Evolutionary conservation across 2,113 vertebrate species (phyloP).

Genomic region (Arizona elegans): DNA sequence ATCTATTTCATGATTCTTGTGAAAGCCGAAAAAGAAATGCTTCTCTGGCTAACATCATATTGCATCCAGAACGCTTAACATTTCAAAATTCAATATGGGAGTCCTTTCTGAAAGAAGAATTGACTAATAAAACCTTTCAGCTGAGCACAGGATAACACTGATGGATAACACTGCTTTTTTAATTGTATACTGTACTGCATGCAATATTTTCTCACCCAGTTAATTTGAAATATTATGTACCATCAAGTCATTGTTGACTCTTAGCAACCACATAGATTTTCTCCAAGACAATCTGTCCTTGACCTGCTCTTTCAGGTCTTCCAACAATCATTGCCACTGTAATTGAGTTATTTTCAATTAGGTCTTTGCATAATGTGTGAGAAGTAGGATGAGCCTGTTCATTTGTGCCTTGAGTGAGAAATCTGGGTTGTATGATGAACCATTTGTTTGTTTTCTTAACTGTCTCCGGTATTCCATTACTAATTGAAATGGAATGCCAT

Average conservation of each 20-base stretch:
- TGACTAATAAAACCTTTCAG: not conserved
- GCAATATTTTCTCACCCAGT: not conserved
- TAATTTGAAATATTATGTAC: not conserved
- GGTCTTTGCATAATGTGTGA: too few species aligned
- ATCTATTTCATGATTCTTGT: not conserved
- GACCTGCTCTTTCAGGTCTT: not conserved
- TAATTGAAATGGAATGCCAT: not conserved
- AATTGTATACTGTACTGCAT: not conserved
- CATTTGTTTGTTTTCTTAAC: not conserved
- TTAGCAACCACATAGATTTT: not conserved
- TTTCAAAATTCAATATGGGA: not conserved
- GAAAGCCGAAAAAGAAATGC: not conserved
- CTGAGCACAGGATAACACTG: not conserved
- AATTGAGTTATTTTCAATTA: not conserved
- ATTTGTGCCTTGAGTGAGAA: not conserved
- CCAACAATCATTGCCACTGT: not conserved
- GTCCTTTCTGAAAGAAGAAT: not conserved
- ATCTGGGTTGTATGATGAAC: not conserved
- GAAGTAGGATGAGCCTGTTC: not conserved
- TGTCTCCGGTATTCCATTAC: conserved; percentile 11
- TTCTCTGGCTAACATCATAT: not conserved
- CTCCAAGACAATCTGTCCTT: not conserved
- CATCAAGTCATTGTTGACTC: not conserved
- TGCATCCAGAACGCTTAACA: not conserved
- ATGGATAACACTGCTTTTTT: not conserved